A percentile compares a stretch with the other conserved stretches of the same genome.
Conservation (phyloP, 2,888 invertebrate genomes). For the Xestia ashworthii region DNA sequence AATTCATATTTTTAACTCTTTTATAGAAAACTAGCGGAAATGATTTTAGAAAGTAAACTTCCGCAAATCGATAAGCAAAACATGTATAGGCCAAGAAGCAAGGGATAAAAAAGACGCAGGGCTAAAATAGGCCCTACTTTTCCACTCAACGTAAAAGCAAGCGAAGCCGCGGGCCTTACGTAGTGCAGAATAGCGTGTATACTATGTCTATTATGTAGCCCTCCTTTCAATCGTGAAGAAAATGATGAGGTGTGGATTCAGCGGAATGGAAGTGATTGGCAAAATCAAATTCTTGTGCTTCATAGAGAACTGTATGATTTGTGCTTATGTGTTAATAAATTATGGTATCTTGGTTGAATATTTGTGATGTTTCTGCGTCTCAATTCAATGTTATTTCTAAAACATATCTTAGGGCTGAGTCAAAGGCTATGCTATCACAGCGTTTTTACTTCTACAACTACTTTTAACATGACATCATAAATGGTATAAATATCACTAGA, state of each 20-base stretch:
- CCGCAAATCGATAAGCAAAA: not conserved
- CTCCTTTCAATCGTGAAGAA: conserved; percentile 44
- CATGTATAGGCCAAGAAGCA: not conserved
- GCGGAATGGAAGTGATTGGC: conserved; percentile 48
- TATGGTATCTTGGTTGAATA: not conserved
- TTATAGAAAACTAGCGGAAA: not conserved
- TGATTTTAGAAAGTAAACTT: not conserved
- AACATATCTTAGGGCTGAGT: not conserved
- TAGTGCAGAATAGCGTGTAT: conserved; percentile 21
- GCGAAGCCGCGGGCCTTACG: not conserved
- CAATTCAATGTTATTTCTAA: not conserved
- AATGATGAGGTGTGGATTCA: conserved; percentile 44
- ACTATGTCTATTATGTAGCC: conserved; percentile 5
- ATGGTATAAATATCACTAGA: too few relatives aligned
- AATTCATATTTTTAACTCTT: not conserved
- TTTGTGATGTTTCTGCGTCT: not conserved
- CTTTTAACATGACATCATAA: too few relatives aligned
- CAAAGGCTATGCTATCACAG: not conserved
- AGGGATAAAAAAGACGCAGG: not conserved
- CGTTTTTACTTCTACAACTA: not conserved
- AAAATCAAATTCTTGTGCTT: conserved; percentile 45
- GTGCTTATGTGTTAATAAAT: not conserved
- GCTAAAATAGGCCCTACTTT: conserved; percentile 22
- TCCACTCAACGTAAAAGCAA: conserved; percentile 43
- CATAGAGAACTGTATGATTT: conserved; percentile 16